Percentiles rank a stretch among this genome's conserved stretches.
These are phyloP conservation scores for Tromatobia lineatoria DNA, from an alignment of 2,888 invertebrate species.

Conservation along the genomic window DNA sequence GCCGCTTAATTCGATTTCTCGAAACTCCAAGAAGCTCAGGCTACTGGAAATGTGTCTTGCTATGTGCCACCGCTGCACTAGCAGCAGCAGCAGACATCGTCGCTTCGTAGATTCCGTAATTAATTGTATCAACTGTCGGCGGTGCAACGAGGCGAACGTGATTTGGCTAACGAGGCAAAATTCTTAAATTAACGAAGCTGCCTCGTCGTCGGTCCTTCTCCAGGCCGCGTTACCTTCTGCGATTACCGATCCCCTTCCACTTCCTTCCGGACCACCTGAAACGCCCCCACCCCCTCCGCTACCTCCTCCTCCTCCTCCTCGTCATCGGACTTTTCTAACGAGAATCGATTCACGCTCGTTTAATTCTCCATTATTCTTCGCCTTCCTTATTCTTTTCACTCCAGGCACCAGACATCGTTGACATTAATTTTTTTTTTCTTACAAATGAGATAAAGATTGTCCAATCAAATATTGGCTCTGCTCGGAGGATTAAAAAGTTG, in stretches of 20 bases:
- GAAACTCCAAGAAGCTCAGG: slow-evolving; percentile 38
- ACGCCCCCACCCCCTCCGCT: slow-evolving; percentile 13
- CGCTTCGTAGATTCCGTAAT: slow-evolving; percentile 76
- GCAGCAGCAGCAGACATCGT: slow-evolving; percentile 42
- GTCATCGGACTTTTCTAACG: slow-evolving; percentile 65
- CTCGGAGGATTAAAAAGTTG: slow-evolving; percentile 34
- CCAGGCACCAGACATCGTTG: slow-evolving; percentile 41
- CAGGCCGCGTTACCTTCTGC: slow-evolving; percentile 45
- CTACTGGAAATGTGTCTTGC: not conserved
- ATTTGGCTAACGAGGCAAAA: slow-evolving; percentile 84
- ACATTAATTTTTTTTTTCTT: slow-evolving; percentile 33
- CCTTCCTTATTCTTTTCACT: slow-evolving; percentile 56
- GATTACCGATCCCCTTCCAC: slow-evolving; percentile 61
- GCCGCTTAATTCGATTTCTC: slow-evolving; percentile 30
- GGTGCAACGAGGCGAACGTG: slow-evolving; percentile 80
- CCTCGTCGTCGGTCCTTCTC: slow-evolving; percentile 45
- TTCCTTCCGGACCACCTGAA: slow-evolving; percentile 36
- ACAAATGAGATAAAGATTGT: slow-evolving; percentile 58
- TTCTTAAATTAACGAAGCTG: slow-evolving; percentile 82
- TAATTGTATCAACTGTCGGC: slow-evolving; percentile 83
- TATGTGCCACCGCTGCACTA: slow-evolving; percentile 4
- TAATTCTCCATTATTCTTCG: slow-evolving; percentile 71
- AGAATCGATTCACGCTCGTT: slow-evolving; percentile 73
- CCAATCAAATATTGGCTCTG: slow-evolving; percentile 62
- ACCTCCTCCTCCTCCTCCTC: slow-evolving; percentile 51